Percentiles rank a stretch among this genome's conserved stretches.
phyloP scores from a whole-genome alignment of 1,140 invertebrate species.

The Meloidogyne chitwoodi region DNA sequence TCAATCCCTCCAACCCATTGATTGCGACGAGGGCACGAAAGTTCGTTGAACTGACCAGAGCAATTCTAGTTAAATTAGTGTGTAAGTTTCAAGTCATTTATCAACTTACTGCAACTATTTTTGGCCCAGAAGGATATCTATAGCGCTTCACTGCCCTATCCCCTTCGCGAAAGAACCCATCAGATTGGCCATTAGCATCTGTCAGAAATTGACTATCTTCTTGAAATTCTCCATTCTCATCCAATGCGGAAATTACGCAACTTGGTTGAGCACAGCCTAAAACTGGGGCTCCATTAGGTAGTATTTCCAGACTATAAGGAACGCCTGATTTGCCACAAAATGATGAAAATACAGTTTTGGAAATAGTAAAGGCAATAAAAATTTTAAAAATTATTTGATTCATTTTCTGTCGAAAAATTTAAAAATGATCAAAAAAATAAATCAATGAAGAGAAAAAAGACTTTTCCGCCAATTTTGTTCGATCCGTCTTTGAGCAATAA shows the following conservation, averaged over 20 bases:
- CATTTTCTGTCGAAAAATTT: not conserved
- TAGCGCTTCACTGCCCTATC: constrained; percentile 44
- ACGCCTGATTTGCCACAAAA: constrained; percentile 53
- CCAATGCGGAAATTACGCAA: constrained; percentile 42
- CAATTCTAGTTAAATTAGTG: constrained; percentile 46
- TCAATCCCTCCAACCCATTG: constrained; percentile 59
- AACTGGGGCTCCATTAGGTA: constrained; percentile 49
- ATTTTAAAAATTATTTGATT: not conserved
- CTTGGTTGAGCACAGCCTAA: constrained; percentile 55
- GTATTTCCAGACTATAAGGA: constrained; percentile 49
- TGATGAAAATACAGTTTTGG: constrained; percentile 21
- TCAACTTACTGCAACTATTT: constrained; percentile 41
- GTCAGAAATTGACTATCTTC: constrained; percentile 50
- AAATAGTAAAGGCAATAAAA: not conserved
- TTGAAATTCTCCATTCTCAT: constrained; percentile 40
- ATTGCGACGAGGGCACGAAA: constrained; percentile 55
- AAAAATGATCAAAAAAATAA: not conserved
- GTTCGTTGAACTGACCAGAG: constrained; percentile 46
- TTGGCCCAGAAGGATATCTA: constrained; percentile 41
- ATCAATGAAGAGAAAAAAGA: not conserved
- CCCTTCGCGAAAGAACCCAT: constrained; percentile 56
- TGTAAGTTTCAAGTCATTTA: no score
- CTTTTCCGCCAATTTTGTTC: not conserved
- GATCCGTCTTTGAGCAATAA: not conserved
- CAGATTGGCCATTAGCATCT: constrained; percentile 45